Conservation (phyloP, 2,888 invertebrate genomes). For the Smittia sp. region DNA sequence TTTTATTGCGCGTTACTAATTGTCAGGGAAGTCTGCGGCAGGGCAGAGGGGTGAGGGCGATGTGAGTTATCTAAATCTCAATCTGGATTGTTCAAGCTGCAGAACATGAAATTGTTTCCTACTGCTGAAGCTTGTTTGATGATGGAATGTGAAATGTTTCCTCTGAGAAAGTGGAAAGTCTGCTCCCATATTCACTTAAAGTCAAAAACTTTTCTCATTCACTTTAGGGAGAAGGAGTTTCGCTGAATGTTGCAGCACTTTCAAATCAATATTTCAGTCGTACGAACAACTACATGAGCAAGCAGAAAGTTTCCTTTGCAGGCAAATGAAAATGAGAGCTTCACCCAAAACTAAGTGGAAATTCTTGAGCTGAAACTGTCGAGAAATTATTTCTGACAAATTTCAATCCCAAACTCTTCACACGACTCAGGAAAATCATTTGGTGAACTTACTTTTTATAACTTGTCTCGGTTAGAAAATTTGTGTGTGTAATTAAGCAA, state of each 20-base stretch:
- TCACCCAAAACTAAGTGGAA: background rate
- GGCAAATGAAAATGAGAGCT: background rate
- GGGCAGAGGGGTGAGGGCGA: background rate
- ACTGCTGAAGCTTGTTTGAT: no score
- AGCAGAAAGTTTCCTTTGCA: background rate
- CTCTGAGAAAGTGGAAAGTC: background rate
- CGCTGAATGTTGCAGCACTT: background rate
- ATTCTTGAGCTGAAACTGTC: background rate
- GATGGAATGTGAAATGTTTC: no score
- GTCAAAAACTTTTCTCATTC: background rate
- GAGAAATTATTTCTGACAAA: conserved; percentile 6
- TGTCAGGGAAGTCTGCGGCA: background rate
- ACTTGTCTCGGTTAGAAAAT: conserved; percentile 3
- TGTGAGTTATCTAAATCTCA: background rate
- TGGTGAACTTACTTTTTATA: background rate
- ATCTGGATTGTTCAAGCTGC: background rate
- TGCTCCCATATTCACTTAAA: background rate
- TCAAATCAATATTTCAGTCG: conserved; percentile 16
- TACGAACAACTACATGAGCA: background rate
- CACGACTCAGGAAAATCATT: background rate
- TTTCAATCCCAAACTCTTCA: background rate
- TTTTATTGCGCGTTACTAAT: background rate
- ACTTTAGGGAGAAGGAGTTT: background rate
- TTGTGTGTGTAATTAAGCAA: conserved; percentile 6
- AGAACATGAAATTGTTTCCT: background rate